These are phyloP conservation scores for Mesitornis unicolor DNA, from an alignment of 2,113 vertebrate species.

Conservation along the genomic window DNA sequence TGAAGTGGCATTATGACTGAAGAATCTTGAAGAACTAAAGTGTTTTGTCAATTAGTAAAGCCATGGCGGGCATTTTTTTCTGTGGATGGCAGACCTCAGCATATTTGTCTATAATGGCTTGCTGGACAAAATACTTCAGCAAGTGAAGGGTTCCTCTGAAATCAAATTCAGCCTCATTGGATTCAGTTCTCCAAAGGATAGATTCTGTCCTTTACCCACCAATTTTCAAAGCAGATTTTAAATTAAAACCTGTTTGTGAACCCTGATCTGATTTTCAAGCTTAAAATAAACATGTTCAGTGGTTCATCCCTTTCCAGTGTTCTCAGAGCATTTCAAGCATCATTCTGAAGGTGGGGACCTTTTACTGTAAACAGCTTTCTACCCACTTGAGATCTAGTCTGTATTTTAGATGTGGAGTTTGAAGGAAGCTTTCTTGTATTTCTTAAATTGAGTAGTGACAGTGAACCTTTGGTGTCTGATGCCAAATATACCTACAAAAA, in stretches of 20 bases:
- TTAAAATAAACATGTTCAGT: background rate
- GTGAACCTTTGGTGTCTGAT: background rate
- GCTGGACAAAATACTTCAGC: background rate
- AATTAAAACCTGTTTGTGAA: background rate
- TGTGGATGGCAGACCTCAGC: background rate
- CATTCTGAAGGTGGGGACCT: background rate
- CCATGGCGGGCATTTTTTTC: background rate
- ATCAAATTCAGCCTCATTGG: background rate
- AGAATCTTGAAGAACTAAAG: background rate
- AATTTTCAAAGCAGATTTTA: background rate
- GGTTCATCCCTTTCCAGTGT: background rate
- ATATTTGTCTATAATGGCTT: background rate
- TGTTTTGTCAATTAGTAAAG: background rate
- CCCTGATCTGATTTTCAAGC: background rate
- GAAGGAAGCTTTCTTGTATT: background rate
- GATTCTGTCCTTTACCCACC: background rate
- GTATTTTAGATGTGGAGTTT: background rate
- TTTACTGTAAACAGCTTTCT: background rate
- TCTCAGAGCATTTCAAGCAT: background rate
- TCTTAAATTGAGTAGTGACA: background rate
- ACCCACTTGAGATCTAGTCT: background rate
- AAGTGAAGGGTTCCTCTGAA: background rate
- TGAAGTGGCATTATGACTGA: background rate
- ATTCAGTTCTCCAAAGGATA: background rate
- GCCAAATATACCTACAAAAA: background rate